phyloP scores from a whole-genome alignment of 2,113 vertebrate genomes.

The Microcebus murinus region DNA sequence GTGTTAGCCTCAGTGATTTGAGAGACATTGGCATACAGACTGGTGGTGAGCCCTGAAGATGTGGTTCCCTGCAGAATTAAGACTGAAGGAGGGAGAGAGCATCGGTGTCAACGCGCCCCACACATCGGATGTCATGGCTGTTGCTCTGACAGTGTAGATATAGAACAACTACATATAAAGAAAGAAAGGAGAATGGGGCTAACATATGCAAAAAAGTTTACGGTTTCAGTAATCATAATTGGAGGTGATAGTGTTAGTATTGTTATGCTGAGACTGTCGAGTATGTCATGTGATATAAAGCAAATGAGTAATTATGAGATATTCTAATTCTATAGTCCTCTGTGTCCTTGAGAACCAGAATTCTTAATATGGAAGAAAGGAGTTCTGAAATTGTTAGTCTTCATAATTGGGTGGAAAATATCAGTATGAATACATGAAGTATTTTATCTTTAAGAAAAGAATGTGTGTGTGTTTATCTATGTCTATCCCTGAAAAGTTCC shows the following conservation, averaged over 20 bases:
- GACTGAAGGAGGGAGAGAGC: neutral
- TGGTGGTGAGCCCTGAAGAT: neutral
- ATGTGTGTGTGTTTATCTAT: neutral
- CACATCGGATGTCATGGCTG: too few species aligned
- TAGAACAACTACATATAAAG: neutral
- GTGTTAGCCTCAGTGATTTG: too few species aligned
- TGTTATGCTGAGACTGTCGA: neutral
- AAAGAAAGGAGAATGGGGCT: neutral
- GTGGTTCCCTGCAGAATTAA: neutral
- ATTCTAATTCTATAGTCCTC: neutral
- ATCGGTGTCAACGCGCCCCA: too few species aligned
- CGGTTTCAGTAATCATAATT: neutral
- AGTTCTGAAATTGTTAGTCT: neutral
- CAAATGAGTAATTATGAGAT: neutral
- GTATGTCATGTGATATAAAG: neutral
- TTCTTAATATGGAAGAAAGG: neutral
- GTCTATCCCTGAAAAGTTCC: neutral
- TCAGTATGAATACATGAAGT: neutral
- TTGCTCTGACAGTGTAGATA: neutral
- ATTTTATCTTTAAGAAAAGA: neutral
- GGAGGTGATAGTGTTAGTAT: neutral
- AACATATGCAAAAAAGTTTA: neutral
- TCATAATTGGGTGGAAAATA: neutral
- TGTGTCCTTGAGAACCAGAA: neutral
- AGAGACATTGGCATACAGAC: neutral